Evolutionary conservation across 2,888 invertebrate genomes (phyloP).

Genomic region (Tetragnatha montana): DNA sequence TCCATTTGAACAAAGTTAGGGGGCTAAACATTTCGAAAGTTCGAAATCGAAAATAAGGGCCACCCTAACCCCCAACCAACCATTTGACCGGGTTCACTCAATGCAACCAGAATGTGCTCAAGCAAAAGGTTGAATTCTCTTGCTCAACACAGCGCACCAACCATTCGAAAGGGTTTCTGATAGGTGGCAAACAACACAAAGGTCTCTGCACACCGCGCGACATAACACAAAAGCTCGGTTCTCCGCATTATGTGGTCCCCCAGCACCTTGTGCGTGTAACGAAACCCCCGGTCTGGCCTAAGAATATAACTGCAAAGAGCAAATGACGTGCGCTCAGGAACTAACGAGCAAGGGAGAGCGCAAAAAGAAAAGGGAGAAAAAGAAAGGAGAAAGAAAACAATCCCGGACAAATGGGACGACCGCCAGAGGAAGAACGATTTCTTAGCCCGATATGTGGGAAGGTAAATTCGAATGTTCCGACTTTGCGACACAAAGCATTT

Average conservation of each 20-base stretch:
- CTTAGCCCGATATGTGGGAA: slow-evolving; percentile 36
- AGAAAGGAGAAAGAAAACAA: slow-evolving; percentile 10
- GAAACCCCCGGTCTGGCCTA: slow-evolving; percentile 48
- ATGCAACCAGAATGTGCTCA: too few relatives aligned
- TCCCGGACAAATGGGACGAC: slow-evolving; percentile 63
- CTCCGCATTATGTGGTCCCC: slow-evolving; percentile 13
- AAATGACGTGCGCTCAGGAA: slow-evolving; percentile 59
- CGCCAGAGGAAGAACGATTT: slow-evolving; percentile 54
- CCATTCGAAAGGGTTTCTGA: not conserved
- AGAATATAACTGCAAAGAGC: slow-evolving; percentile 66
- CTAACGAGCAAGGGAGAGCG: slow-evolving; percentile 5
- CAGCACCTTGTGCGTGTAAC: slow-evolving; percentile 32
- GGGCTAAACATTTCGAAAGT: too few relatives aligned
- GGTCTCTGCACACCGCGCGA: not conserved
- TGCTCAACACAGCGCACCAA: not conserved
- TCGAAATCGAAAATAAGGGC: too few relatives aligned
- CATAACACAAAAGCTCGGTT: slow-evolving; percentile 13
- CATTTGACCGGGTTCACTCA: too few relatives aligned
- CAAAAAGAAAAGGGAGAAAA: slow-evolving; percentile 44
- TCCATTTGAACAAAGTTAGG: too few relatives aligned
- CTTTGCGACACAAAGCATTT: slow-evolving; percentile 9
- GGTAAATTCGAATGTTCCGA: slow-evolving; percentile 14
- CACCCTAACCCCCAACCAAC: too few relatives aligned
- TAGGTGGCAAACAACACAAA: not conserved
- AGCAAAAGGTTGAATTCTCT: too few relatives aligned